Percentiles rank a stretch among this genome's conserved stretches.
phyloP scores from a whole-genome alignment of 2,797 vertebrate genomes.

The Coluber constrictor region DNA sequence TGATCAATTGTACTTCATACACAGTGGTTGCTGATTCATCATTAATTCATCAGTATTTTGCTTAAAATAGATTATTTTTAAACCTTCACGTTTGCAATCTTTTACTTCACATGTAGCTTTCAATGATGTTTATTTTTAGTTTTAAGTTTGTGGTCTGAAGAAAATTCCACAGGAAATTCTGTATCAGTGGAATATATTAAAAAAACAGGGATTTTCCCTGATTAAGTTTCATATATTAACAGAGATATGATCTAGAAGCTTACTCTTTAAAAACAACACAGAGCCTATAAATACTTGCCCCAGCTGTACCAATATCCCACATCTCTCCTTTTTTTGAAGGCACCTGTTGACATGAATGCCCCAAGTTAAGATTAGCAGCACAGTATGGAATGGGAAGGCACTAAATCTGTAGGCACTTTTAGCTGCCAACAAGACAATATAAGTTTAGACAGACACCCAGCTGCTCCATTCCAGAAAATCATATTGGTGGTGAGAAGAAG shows the following conservation, averaged over 20 bases:
- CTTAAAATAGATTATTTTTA: not conserved
- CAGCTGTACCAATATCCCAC: slow-evolving; percentile 64
- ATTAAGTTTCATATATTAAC: slow-evolving; percentile 62
- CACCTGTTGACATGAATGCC: slow-evolving; percentile 65
- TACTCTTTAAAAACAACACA: slow-evolving; percentile 30
- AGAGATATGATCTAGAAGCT: slow-evolving; percentile 53
- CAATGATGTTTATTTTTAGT: slow-evolving; percentile 56
- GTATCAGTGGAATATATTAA: slow-evolving; percentile 41
- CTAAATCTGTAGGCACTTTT: slow-evolving; percentile 8
- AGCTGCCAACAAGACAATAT: not conserved
- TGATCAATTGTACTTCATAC: not conserved
- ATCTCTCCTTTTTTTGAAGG: slow-evolving; percentile 38
- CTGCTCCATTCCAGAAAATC: accelerated
- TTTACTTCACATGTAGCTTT: not conserved
- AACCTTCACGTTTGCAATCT: not conserved
- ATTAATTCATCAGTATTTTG: not conserved
- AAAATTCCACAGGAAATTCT: slow-evolving; percentile 66
- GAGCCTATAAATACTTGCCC: slow-evolving; percentile 66
- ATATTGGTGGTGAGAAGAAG: not conserved
- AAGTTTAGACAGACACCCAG: slow-evolving; percentile 32
- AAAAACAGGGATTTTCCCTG: slow-evolving; percentile 30
- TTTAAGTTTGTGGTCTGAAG: slow-evolving; percentile 49
- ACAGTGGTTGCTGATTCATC: not conserved
- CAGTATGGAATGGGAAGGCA: not conserved
- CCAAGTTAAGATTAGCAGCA: slow-evolving; percentile 58